phyloP scores from a whole-genome alignment of 2,797 vertebrate species.

The Hydrolagus colliei region DNA sequence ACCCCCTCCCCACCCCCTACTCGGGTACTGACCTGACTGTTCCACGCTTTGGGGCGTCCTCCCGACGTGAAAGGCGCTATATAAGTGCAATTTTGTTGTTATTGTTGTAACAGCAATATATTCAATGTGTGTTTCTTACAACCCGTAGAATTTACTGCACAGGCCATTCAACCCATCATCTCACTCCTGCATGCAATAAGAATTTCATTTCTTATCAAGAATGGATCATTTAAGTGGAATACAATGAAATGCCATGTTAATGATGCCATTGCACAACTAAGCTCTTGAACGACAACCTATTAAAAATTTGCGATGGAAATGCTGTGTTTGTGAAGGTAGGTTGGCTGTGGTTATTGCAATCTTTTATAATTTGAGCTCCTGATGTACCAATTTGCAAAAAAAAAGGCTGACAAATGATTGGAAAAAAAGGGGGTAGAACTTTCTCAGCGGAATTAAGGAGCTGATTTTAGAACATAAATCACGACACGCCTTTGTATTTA shows the following conservation, averaged over 20 bases:
- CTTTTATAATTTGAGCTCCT: not conserved
- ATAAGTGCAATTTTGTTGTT: too few relatives aligned
- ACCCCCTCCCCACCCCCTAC: too few relatives aligned
- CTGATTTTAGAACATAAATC: constrained; percentile 9
- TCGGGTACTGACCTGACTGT: too few relatives aligned
- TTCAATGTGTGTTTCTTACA: too few relatives aligned
- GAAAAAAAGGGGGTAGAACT: not conserved
- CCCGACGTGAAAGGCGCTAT: too few relatives aligned
- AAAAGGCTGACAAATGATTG: not conserved
- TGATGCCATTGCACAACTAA: not conserved
- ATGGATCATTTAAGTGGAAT: not conserved
- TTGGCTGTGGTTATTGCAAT: not conserved
- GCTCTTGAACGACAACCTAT: not conserved
- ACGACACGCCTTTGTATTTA: constrained; percentile 19
- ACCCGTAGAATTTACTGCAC: too few relatives aligned
- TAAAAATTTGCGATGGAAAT: not conserved
- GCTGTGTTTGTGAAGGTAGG: constrained; percentile 9
- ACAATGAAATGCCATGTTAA: too few relatives aligned
- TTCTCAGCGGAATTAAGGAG: not conserved
- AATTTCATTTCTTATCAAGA: not conserved
- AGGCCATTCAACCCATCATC: too few relatives aligned
- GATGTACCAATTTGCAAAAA: not conserved
- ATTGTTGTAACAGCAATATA: not conserved
- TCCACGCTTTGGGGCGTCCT: too few relatives aligned
- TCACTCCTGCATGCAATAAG: not conserved